Evolutionary conservation across 2,888 invertebrate genomes (phyloP).

Genomic region (Drosophila recens): DNA sequence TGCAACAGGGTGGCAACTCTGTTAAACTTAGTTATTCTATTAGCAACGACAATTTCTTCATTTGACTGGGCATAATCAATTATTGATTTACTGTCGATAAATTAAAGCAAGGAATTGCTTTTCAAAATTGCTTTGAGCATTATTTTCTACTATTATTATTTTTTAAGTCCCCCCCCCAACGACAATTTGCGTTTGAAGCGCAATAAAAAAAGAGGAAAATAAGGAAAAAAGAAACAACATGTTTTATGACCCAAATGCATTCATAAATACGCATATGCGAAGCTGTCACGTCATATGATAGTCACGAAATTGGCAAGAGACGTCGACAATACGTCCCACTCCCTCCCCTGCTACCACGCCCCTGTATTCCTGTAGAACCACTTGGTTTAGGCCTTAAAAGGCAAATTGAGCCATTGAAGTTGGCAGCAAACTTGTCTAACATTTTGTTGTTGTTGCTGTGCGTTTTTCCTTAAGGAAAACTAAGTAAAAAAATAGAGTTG

Average conservation of each 20-base stretch:
- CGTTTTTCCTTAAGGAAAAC: constrained; percentile 20
- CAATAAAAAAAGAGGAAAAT: constrained; percentile 36
- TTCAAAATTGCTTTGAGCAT: constrained; percentile 13
- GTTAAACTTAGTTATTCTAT: not conserved
- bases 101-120: not conserved
- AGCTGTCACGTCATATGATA: constrained; percentile 84
- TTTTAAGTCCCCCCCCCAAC: not conserved
- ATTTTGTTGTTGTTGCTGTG: constrained; percentile 26
- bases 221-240: constrained; percentile 43
- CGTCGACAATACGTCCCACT: not conserved
- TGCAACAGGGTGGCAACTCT: not conserved
- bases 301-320: constrained; percentile 69
- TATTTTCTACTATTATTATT: not conserved
- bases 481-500: not conserved
- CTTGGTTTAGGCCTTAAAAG: constrained; percentile 31
- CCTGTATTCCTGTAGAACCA: not conserved
- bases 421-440: constrained; percentile 45
- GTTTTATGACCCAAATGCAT: constrained; percentile 82
- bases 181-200: constrained; percentile 56
- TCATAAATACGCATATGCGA: constrained; percentile 73
- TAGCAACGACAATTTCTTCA: not conserved
- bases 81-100: constrained; percentile 11
- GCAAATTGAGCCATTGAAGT: constrained; percentile 78
- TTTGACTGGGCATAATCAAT: not conserved
- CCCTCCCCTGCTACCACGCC: not conserved